A percentile compares a stretch with the other conserved stretches of the same genome.
Conservation (phyloP, 2,113 vertebrate species). For the Grallaria varia region DNA sequence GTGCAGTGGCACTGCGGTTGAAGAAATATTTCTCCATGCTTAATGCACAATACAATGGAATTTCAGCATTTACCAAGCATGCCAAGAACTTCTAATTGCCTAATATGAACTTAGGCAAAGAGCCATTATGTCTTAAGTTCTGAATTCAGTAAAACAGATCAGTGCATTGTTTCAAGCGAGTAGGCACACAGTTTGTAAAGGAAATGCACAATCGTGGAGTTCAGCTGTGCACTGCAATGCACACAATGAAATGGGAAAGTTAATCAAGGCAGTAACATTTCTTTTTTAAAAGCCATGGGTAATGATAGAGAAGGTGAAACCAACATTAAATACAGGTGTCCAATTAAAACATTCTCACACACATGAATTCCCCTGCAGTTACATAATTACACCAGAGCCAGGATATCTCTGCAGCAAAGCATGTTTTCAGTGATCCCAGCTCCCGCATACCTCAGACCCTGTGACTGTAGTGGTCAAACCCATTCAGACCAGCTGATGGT, state of each 20-base stretch:
- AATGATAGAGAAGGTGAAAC: conserved; percentile 51
- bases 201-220: background rate
- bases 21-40: conserved; percentile 31
- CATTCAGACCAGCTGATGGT: conserved; percentile 85
- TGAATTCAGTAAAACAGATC: conserved; percentile 31
- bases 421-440: conserved; percentile 61
- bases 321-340: conserved; percentile 65
- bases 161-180: background rate
- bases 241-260: background rate
- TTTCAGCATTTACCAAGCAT: conserved; percentile 32
- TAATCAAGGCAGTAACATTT: background rate
- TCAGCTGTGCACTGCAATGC: background rate
- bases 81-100: conserved; percentile 54
- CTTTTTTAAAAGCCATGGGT: background rate
- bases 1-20: background rate
- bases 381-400: conserved; percentile 15
- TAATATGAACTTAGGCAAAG: conserved; percentile 43
- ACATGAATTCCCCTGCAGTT: conserved; percentile 63
- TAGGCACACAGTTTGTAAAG: conserved; percentile 3
- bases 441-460: conserved; percentile 85
- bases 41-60: conserved; percentile 39
- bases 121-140: conserved; percentile 46
- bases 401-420: conserved; percentile 44
- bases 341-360: conserved; percentile 67
- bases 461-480: conserved; percentile 84